These are phyloP conservation scores for Thripadectes ignobilis DNA, from an alignment of 2,797 vertebrate species.

Conservation along the genomic window DNA sequence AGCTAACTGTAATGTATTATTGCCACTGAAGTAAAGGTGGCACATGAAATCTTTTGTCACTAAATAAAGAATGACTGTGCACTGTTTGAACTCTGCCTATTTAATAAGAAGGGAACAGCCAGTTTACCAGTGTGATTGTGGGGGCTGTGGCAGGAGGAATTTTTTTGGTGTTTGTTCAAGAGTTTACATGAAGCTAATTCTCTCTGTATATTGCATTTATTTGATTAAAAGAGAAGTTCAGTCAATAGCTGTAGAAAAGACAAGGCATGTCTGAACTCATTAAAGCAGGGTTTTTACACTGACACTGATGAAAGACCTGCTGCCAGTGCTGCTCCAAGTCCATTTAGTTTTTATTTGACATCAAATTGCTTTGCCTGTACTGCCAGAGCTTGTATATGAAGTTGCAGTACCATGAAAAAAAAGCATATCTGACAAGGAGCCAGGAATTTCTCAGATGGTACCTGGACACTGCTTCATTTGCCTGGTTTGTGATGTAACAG, in stretches of 20 bases:
- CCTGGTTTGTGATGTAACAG: neutral
- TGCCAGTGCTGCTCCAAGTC: constrained; percentile 26
- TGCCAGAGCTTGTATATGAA: constrained; percentile 42
- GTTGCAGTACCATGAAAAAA: neutral
- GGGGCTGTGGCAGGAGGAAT: neutral
- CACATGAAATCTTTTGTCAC: neutral
- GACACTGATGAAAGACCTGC: constrained; percentile 46
- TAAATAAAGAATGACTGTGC: constrained; percentile 19
- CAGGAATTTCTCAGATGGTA: neutral
- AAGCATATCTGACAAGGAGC: neutral
- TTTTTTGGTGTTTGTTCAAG: neutral
- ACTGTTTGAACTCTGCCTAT: neutral
- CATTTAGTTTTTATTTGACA: constrained; percentile 39
- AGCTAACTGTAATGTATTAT: neutral
- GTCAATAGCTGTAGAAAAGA: constrained; percentile 34
- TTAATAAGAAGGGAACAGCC: constrained; percentile 2
- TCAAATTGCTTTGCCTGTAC: neutral
- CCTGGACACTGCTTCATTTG: neutral
- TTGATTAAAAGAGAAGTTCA: constrained; percentile 24
- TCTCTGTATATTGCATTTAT: constrained; percentile 15
- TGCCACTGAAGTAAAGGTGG: neutral
- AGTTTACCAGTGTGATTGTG: constrained; percentile 23
- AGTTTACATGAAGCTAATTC: constrained; percentile 23
- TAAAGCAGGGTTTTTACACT: neutral
- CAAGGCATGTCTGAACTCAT: constrained; percentile 49